phyloP scores from a whole-genome alignment of 2,797 vertebrate species.

The Antrozous pallidus region DNA sequence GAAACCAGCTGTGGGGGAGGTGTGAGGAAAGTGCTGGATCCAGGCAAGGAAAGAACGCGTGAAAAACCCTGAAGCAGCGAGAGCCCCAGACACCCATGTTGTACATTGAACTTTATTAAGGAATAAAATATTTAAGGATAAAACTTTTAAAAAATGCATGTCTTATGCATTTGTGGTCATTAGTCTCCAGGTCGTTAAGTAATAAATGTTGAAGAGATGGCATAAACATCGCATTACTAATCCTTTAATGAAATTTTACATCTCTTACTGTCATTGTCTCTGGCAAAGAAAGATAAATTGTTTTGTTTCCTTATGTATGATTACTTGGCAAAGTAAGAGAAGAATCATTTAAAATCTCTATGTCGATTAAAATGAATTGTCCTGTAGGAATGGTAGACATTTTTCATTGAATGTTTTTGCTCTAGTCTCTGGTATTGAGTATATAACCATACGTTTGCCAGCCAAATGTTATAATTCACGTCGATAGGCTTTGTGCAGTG shows the following conservation, averaged over 20 bases:
- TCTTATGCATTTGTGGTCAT: background rate
- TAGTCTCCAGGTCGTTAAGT: background rate
- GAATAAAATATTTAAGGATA: background rate
- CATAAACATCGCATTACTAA: background rate
- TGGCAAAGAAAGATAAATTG: background rate
- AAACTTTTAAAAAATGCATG: background rate
- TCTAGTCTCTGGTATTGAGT: background rate
- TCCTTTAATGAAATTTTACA: background rate
- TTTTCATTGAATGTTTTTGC: constrained; percentile 27
- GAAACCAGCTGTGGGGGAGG: background rate
- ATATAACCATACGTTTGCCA: constrained; percentile 24
- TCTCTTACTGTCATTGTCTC: background rate
- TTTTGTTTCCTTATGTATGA: background rate
- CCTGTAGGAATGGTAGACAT: constrained; percentile 2
- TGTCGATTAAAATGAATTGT: constrained; percentile 55
- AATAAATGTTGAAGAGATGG: background rate
- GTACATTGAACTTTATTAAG: background rate
- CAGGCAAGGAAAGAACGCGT: background rate
- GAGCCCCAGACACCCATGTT: background rate
- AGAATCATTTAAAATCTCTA: background rate
- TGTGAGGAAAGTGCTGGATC: background rate
- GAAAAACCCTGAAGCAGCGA: background rate
- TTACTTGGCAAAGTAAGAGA: constrained; percentile 51
- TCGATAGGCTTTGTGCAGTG: background rate
- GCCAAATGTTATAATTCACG: constrained; percentile 49